Percentiles rank a stretch among this genome's conserved stretches.
These are phyloP conservation scores for Hippolais icterina DNA, from an alignment of 2,113 vertebrate genomes.

Conservation along the genomic window DNA sequence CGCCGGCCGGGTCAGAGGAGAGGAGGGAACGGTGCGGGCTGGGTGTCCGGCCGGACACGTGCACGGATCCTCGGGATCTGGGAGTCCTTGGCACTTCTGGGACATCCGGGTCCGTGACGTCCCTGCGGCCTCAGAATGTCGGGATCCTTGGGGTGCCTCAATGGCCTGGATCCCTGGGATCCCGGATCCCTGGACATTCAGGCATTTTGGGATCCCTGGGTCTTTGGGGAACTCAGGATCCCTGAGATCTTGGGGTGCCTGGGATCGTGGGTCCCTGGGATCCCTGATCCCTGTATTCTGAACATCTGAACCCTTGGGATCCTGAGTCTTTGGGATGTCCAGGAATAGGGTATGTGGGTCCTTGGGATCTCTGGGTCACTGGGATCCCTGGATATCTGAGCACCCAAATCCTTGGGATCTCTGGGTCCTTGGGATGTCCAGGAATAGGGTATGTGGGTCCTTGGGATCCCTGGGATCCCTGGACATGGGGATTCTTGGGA, in stretches of 20 bases:
- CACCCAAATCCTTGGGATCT: accelerated
- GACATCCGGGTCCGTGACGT: accelerated
- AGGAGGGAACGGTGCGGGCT: accelerated
- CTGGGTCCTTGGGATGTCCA: too few relatives aligned
- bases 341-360: accelerated
- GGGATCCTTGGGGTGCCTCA: background rate
- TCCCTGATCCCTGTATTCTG: background rate
- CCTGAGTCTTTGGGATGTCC: background rate
- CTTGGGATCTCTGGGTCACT: background rate
- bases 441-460: too few relatives aligned
- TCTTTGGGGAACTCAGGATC: background rate
- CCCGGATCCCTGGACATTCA: background rate
- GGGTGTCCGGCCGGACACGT: too few relatives aligned
- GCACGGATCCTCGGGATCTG: background rate
- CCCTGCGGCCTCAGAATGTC: accelerated
- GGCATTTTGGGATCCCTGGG: background rate
- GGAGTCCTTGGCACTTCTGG: accelerated
- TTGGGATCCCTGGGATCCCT: too few relatives aligned
- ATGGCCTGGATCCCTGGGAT: background rate
- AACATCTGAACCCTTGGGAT: background rate
- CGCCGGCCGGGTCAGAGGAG: background rate
- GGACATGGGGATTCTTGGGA: too few relatives aligned
- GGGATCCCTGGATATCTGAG: too few relatives aligned
- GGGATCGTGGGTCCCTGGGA: background rate
- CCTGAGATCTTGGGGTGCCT: background rate